phyloP scores from a whole-genome alignment of 2,113 vertebrate species.

The Oenanthe oenanthe region DNA sequence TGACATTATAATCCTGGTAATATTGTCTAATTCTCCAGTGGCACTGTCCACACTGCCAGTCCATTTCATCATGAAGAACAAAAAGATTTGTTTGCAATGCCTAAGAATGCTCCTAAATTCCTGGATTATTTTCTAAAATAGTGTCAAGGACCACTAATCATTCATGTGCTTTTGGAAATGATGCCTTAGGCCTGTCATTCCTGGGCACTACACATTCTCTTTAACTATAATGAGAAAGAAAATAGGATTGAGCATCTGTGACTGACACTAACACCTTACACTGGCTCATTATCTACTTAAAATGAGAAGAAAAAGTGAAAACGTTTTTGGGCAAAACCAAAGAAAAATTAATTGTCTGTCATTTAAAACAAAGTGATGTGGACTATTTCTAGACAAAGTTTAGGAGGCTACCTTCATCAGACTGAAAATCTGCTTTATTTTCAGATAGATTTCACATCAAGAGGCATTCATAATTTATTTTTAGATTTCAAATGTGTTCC shows the following conservation, averaged over 20 bases:
- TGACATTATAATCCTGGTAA: slow-evolving; percentile 15
- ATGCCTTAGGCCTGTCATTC: background rate
- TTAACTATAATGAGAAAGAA: background rate
- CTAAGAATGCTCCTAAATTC: background rate
- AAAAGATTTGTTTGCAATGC: background rate
- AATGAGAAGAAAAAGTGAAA: background rate
- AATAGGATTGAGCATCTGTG: background rate
- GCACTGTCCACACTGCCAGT: background rate
- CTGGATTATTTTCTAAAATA: background rate
- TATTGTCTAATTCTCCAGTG: background rate
- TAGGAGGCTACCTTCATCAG: background rate
- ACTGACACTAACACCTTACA: background rate
- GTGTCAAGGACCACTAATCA: background rate
- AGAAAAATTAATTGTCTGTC: background rate
- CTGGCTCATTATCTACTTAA: background rate
- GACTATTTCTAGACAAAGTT: background rate
- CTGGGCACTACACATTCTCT: background rate
- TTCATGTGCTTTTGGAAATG: background rate
- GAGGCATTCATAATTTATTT: slow-evolving; percentile 7
- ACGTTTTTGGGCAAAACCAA: background rate
- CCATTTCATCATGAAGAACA: background rate
- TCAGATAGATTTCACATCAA: slow-evolving; percentile 33
- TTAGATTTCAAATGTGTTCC: slow-evolving; percentile 52
- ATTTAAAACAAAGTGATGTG: slow-evolving; percentile 2
- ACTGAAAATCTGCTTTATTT: slow-evolving; percentile 44